A percentile compares a stretch with the other conserved stretches of the same genome.
Evolutionary conservation across 2,113 vertebrate species (phyloP).

Genomic region (Uria aalge): DNA sequence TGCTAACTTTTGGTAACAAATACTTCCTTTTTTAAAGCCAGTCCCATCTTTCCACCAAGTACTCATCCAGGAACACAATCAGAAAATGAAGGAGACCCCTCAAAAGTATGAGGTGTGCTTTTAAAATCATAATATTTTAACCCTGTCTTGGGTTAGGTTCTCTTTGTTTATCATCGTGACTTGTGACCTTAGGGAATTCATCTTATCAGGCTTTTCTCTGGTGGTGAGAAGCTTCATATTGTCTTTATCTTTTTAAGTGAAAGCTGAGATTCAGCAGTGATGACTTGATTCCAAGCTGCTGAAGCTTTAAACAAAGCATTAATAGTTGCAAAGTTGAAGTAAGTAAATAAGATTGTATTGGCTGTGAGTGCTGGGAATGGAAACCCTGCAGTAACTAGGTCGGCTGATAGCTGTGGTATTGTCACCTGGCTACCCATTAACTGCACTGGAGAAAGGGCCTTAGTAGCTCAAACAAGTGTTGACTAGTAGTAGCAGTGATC

Average conservation of each 20-base stretch:
- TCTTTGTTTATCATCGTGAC: background rate
- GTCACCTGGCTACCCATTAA: background rate
- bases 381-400: constrained; percentile 9
- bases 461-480: background rate
- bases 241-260: background rate
- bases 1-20: background rate
- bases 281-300: background rate
- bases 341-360: background rate
- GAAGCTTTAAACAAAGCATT: background rate
- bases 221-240: background rate
- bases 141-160: background rate
- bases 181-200: background rate
- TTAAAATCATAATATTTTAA: background rate
- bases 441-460: background rate
- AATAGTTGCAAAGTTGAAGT: background rate
- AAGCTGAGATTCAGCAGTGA: background rate
- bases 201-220: constrained; percentile 14
- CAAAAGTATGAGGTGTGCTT: background rate
- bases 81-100: background rate
- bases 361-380: constrained; percentile 2
- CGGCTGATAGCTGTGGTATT: background rate
- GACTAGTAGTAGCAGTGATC: background rate
- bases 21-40: background rate
- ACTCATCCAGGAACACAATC: background rate
- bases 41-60: background rate